Evolutionary conservation across 2,888 invertebrate genomes (phyloP), one percentile per base, ranked within the genome.

Genomic region (Catocala fraxini): DNA sequence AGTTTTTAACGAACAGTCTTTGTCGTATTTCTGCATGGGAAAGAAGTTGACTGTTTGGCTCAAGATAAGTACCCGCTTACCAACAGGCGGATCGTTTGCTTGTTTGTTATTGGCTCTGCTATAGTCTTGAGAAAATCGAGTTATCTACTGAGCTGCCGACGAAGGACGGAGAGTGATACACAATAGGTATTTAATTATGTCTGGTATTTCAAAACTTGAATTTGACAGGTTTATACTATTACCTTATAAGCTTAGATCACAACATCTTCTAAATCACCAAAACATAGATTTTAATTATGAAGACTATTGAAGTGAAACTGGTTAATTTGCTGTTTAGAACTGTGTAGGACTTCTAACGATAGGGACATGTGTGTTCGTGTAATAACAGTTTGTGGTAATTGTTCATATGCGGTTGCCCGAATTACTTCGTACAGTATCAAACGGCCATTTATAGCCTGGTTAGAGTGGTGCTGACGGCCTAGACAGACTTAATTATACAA

Each of bases 261-360:
- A 34, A 59, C 55, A 65, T 62, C 54, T 49, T 55, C 47, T 63
- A 49, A 47, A 45, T 13, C 12, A 7, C 6, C 35, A n/a, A 62
- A 49, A 59, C 66, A 70, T 63, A 69, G 57, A 59, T 60, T 70
- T 67, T 71, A 75, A 72, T 67, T 71, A 59, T 52, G 59, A 58
- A 67, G 51, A 75, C 60, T 68, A 68, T 65, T 55, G 34, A 58
- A 47, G 33, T 62, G 43, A 54, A 57, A 55, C 42, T 43, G 56
- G 53, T 56, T 73, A 56, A 73, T 64, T 56, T 53, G 63, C 58
- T 57, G 35, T 54, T 56, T 56, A 12, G 12, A 45, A 45, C n/a
- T 45, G 45, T 45, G 12, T 45, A 12, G 35, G 35, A 39, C 7
- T 39, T 45, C 5, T 45, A 12, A 39, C 35, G 35, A 39, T 12